A percentile compares a stretch with the other conserved stretches of the same genome.
Conservation (phyloP, 2,797 vertebrate species). For the Sebastolobus alascanus region DNA sequence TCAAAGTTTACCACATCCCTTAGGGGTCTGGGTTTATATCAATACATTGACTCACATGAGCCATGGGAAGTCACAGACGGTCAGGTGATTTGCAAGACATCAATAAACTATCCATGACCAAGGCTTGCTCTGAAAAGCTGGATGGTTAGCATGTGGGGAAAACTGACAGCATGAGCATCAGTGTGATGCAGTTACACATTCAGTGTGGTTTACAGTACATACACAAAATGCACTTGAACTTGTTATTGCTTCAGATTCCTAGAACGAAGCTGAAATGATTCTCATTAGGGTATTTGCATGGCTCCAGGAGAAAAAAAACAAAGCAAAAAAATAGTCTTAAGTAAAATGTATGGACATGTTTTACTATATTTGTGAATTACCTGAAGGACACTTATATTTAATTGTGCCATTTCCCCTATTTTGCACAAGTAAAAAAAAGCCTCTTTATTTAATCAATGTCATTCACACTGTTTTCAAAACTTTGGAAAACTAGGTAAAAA, state of each 20-base stretch:
- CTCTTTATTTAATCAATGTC: background rate
- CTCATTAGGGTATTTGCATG: background rate
- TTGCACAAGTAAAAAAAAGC: background rate
- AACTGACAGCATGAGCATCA: background rate
- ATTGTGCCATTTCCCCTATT: background rate
- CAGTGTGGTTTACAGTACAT: background rate
- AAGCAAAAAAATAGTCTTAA: background rate
- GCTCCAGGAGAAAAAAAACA: background rate
- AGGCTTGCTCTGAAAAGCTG: background rate
- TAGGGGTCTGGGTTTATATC: background rate
- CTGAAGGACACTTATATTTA: background rate
- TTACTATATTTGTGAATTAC: background rate
- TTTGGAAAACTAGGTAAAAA: background rate
- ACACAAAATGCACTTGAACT: background rate
- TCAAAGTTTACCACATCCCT: slow-evolving; percentile 12
- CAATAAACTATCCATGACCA: background rate
- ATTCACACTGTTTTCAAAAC: background rate
- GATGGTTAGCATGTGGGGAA: background rate
- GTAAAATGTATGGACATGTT: background rate
- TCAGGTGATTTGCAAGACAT: slow-evolving; percentile 8
- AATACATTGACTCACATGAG: slow-evolving; percentile 41
- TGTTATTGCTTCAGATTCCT: background rate
- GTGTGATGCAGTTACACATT: background rate
- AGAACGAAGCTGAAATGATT: background rate
- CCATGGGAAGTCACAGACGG: slow-evolving; percentile 2